phyloP scores from a whole-genome alignment of 2,113 vertebrate species.

The Ictalurus punctatus region DNA sequence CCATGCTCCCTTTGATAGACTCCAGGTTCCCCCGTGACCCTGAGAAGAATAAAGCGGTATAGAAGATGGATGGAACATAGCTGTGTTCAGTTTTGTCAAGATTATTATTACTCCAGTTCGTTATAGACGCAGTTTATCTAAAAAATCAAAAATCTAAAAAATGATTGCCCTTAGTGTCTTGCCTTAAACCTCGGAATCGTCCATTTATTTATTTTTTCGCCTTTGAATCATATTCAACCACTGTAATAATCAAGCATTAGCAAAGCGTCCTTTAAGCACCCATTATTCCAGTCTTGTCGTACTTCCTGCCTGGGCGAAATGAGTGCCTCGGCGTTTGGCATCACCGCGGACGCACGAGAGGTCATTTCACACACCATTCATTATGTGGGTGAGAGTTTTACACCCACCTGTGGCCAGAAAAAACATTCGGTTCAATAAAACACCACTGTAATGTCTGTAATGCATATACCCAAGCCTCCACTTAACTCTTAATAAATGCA shows the following conservation, averaged over 20 bases:
- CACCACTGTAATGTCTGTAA: background rate
- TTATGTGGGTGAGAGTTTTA: constrained; percentile 36
- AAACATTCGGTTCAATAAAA: background rate
- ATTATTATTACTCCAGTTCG: background rate
- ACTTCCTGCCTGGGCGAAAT: background rate
- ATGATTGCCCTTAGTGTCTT: background rate
- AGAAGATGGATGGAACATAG: background rate
- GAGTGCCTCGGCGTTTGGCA: background rate
- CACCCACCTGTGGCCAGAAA: constrained; percentile 4
- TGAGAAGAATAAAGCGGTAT: too few relatives aligned
- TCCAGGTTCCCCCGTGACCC: too few relatives aligned
- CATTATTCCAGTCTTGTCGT: background rate
- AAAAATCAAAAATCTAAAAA: background rate
- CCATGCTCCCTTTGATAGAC: too few relatives aligned
- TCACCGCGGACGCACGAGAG: background rate
- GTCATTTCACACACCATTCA: constrained; percentile 39
- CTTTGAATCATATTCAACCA: background rate
- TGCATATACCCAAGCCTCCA: background rate
- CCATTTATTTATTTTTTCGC: background rate
- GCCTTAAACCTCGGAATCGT: background rate
- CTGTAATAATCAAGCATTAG: background rate
- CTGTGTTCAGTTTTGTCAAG: background rate
- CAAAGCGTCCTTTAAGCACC: background rate
- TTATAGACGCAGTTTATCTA: background rate
- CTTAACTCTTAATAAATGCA: background rate